Evolutionary conservation across 2,888 invertebrate species (phyloP).

Genomic region (Spodoptera picta): DNA sequence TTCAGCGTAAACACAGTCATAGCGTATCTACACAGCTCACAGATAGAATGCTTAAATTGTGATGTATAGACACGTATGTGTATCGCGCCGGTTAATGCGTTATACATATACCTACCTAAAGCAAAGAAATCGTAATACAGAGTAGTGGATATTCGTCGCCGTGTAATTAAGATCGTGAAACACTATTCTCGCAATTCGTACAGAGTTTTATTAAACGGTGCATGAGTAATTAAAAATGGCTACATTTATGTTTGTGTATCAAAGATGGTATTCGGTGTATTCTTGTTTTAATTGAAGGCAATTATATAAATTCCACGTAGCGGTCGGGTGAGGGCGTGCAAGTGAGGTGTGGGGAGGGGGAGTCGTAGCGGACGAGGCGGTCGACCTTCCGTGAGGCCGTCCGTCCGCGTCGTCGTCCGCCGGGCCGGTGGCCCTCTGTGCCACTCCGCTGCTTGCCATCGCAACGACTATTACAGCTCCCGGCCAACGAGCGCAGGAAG

Average conservation of each 20-base stretch:
- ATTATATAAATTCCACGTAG: slow-evolving; percentile 87
- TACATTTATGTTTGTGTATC: slow-evolving; percentile 59
- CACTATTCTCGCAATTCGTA: slow-evolving; percentile 46
- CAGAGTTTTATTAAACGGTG: slow-evolving; percentile 50
- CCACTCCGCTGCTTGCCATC: slow-evolving; percentile 74
- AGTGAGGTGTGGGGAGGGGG: slow-evolving; percentile 55
- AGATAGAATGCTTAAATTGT: slow-evolving; percentile 39
- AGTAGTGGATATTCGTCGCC: slow-evolving; percentile 66
- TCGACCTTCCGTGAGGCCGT: slow-evolving; percentile 88
- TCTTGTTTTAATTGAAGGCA: slow-evolving; percentile 85
- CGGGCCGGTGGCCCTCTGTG: slow-evolving; percentile 69
- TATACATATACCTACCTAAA: too few relatives aligned
- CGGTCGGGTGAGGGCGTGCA: slow-evolving; percentile 68
- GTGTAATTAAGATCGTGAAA: slow-evolving; percentile 61
- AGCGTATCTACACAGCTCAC: slow-evolving; percentile 38
- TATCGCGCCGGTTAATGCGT: slow-evolving; percentile 52
- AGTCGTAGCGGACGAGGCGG: slow-evolving; percentile 71
- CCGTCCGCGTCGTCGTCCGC: slow-evolving; percentile 66
- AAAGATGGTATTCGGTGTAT: slow-evolving; percentile 73
- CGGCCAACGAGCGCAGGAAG: slow-evolving; percentile 52
- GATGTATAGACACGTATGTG: slow-evolving; percentile 38
- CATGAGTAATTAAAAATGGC: slow-evolving; percentile 56
- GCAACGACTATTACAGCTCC: slow-evolving; percentile 56
- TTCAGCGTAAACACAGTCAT: slow-evolving; percentile 27
- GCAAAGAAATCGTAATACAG: too few relatives aligned